Percentiles rank a stretch among this genome's conserved stretches.
These are phyloP conservation scores for Microcebus tavaratra DNA, from an alignment of 2,113 vertebrate genomes.

Conservation along the genomic window DNA sequence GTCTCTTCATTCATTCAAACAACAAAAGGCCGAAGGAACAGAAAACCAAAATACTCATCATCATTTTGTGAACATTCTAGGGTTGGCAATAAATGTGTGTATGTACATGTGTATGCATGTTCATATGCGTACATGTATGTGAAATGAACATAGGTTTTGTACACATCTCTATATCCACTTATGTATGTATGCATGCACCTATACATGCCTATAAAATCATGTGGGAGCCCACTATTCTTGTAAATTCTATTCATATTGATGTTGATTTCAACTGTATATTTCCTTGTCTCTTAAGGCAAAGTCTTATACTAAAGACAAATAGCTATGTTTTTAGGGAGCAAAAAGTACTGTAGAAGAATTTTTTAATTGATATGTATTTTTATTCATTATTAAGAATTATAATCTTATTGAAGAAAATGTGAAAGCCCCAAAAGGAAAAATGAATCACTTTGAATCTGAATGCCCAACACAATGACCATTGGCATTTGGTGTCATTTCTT, in stretches of 20 bases:
- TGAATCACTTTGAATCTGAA: background rate
- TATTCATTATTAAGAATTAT: background rate
- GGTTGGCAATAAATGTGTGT: background rate
- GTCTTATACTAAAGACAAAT: background rate
- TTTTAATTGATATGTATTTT: background rate
- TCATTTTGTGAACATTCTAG: background rate
- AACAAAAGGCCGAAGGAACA: background rate
- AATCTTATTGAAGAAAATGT: background rate
- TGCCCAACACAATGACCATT: background rate
- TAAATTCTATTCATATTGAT: background rate
- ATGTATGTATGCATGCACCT: background rate
- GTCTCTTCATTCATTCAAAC: background rate
- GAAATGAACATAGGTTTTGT: background rate
- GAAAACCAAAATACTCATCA: background rate
- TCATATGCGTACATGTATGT: background rate
- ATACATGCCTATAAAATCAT: background rate
- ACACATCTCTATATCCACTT: background rate
- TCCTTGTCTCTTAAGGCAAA: background rate
- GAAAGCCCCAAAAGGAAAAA: background rate
- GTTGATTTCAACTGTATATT: constrained; percentile 25
- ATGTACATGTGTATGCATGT: background rate
- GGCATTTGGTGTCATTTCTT: background rate
- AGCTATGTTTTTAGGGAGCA: background rate
- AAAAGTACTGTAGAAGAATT: background rate
- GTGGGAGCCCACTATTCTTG: background rate